Conservation (phyloP, 2,888 invertebrate genomes). For the Peribatodes rhomboidaria region DNA sequence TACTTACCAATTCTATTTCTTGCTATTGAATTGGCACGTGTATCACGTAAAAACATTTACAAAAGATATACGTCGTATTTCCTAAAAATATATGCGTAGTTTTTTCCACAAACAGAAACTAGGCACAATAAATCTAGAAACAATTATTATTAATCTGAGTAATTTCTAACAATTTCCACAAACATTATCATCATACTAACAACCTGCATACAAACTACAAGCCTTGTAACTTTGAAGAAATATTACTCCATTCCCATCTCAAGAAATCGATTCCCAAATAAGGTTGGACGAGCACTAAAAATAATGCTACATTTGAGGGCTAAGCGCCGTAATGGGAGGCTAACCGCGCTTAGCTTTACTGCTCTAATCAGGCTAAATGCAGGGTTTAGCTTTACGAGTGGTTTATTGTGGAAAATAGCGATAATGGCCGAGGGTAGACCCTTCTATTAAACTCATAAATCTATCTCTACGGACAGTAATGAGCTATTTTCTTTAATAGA, state of each 20-base stretch:
- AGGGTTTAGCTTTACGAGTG: conserved; percentile 39
- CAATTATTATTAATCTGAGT: too few relatives aligned
- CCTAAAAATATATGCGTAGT: too few relatives aligned
- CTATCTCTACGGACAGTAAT: conserved; percentile 4
- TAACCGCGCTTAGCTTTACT: conserved; percentile 37
- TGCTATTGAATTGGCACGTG: too few relatives aligned
- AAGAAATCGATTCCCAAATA: conserved; percentile 40
- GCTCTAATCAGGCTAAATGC: conserved; percentile 39
- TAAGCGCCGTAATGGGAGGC: conserved; percentile 36
- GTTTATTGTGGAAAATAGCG: conserved; percentile 38
- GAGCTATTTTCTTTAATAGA: conserved; percentile 11
- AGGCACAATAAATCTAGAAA: too few relatives aligned
- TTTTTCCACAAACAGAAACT: too few relatives aligned
- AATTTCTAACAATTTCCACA: background rate
- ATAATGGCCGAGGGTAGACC: conserved; percentile 20
- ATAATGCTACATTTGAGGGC: conserved; percentile 40
- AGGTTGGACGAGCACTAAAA: conserved; percentile 38
- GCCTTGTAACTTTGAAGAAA: background rate
- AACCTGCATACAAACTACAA: background rate
- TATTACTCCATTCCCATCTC: conserved; percentile 15
- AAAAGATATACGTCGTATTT: too few relatives aligned
- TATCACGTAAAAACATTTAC: too few relatives aligned
- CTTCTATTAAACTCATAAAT: conserved; percentile 11
- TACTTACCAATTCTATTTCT: too few relatives aligned
- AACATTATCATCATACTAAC: background rate